A percentile compares a stretch with the other conserved stretches of the same genome.
Conservation (phyloP, 2,113 vertebrate species). For the Corythornis cristatus region DNA sequence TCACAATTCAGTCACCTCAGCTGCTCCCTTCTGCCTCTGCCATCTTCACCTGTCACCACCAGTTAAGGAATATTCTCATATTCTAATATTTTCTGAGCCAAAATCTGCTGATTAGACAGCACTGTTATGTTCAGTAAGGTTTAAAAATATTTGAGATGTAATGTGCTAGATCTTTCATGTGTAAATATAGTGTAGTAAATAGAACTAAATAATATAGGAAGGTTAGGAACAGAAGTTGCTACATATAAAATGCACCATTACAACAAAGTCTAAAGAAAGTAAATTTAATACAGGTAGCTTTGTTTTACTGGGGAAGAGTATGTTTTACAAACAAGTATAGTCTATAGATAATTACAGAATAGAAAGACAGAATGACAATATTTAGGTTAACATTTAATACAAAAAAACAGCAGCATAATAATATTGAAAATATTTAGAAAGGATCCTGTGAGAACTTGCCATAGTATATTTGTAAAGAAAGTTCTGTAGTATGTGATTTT, state of each 20-base stretch:
- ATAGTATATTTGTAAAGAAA: not conserved
- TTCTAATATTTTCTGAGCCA: not conserved
- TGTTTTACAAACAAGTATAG: not conserved
- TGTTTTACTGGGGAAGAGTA: not conserved
- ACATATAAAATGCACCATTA: not conserved
- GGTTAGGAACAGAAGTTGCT: not conserved
- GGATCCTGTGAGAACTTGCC: not conserved
- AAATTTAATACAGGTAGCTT: not conserved
- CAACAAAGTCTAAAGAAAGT: not conserved
- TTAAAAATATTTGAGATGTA: not conserved
- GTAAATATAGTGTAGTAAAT: not conserved
- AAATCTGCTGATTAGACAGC: not conserved
- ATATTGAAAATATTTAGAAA: not conserved
- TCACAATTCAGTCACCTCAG: not conserved
- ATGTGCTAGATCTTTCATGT: fast-evolving
- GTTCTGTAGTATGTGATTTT: not conserved
- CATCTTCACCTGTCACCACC: not conserved
- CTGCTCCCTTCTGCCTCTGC: not conserved
- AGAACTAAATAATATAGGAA: not conserved
- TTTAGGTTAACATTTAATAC: not conserved
- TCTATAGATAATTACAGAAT: not conserved
- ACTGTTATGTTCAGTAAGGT: not conserved
- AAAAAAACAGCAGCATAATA: not conserved
- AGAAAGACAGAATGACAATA: not conserved
- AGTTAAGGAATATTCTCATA: not conserved